phyloP scores from a whole-genome alignment of 2,113 vertebrate genomes.

The Mus spicilegus region DNA sequence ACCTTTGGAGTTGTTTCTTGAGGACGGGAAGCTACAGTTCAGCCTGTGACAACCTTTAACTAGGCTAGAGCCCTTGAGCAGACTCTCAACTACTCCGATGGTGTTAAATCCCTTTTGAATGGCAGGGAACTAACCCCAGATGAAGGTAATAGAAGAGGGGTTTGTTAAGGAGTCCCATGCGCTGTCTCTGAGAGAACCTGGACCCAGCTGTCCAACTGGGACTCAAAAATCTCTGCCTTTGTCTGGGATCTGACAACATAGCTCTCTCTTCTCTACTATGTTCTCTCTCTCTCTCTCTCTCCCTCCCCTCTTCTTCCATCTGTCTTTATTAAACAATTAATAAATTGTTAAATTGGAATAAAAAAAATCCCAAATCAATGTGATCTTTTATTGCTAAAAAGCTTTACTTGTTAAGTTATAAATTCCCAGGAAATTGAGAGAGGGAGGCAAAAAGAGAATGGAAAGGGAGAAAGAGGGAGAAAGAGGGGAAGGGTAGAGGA shows the following conservation, averaged over 20 bases:
- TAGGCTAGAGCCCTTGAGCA: background rate
- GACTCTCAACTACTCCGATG: background rate
- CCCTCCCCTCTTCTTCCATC: background rate
- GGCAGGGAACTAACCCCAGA: background rate
- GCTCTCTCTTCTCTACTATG: background rate
- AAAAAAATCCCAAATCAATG: background rate
- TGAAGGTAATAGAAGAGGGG: background rate
- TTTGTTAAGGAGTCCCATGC: background rate
- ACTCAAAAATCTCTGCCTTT: background rate
- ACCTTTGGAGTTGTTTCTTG: background rate
- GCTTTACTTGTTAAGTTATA: background rate
- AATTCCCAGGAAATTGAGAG: background rate
- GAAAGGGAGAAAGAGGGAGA: background rate
- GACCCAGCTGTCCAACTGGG: background rate
- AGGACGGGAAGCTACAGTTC: accelerated
- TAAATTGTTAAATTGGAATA: background rate
- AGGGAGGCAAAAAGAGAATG: background rate
- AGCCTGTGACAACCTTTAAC: accelerated
- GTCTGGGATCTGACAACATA: background rate
- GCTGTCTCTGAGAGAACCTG: background rate
- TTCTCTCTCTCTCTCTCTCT: background rate
- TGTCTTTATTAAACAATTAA: background rate
- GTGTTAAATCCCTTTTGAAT: background rate
- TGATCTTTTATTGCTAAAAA: background rate
- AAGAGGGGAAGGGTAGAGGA: background rate